Evolutionary conservation across 1,140 invertebrate genomes (phyloP).

Genomic region (Heliconius congener): DNA sequence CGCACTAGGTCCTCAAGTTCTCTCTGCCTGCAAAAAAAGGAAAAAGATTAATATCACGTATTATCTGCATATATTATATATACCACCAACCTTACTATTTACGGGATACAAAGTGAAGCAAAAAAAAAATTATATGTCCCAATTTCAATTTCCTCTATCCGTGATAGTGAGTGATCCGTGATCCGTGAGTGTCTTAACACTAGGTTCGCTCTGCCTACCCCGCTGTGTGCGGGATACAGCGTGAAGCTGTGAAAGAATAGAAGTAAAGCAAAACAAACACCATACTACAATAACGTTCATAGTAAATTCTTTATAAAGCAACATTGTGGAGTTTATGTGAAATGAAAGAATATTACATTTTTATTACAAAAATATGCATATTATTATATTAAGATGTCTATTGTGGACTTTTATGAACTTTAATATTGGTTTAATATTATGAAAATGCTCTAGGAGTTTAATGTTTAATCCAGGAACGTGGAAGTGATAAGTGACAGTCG

Average conservation of each 20-base stretch:
- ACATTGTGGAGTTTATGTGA: constrained; percentile 7
- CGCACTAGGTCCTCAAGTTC: too few relatives aligned
- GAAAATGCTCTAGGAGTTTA: neutral
- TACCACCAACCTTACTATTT: too few relatives aligned
- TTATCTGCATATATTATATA: too few relatives aligned
- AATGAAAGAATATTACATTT: constrained; percentile 10
- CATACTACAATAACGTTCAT: neutral
- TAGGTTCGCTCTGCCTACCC: too few relatives aligned
- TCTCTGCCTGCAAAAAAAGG: too few relatives aligned
- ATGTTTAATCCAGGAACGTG: neutral
- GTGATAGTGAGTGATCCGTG: too few relatives aligned
- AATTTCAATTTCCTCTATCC: neutral
- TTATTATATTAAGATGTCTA: constrained; percentile 9
- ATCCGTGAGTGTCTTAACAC: too few relatives aligned
- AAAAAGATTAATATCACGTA: too few relatives aligned
- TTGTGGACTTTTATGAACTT: constrained; percentile 4
- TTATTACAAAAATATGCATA: constrained; percentile 13
- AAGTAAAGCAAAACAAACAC: constrained; percentile 3
- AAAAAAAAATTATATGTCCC: neutral
- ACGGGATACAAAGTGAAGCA: neutral
- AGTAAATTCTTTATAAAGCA: constrained; percentile 13
- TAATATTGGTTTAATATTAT: constrained; percentile 5
- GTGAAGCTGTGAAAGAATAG: neutral
- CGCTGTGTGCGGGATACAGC: too few relatives aligned
- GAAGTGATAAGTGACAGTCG: neutral